Evolutionary conservation across 2,797 vertebrate species (phyloP).

Genomic region (Lycodopsis pacificus): DNA sequence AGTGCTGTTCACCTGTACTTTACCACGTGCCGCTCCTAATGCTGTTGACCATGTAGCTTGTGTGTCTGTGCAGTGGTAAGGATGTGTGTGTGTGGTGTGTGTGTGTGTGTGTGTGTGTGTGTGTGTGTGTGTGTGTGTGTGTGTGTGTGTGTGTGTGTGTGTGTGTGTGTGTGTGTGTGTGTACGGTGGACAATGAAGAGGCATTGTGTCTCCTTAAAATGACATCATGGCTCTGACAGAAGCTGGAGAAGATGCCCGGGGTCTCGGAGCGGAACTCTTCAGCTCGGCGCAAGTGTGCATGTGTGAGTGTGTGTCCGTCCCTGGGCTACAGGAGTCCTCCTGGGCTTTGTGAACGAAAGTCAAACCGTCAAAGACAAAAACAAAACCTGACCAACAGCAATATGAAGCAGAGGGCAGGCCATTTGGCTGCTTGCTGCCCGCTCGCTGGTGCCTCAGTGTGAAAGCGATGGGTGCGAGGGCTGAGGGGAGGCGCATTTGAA

Average conservation of each 20-base stretch:
- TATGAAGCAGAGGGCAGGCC: conserved; percentile 80
- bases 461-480: conserved; percentile 46
- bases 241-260: conserved; percentile 82
- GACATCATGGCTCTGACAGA: conserved; percentile 85
- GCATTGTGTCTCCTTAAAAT: conserved; percentile 80
- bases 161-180: conserved; percentile 17
- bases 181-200: conserved; percentile 59
- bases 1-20: conserved; percentile 44
- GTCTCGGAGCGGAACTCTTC: conserved; percentile 78
- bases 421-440: conserved; percentile 79
- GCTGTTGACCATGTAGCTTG: conserved; percentile 16
- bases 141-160: conserved; percentile 19
- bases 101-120: conserved; percentile 19
- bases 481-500: conserved; percentile 47
- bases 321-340: conserved; percentile 76
- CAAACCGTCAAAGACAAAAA: conserved; percentile 83
- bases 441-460: conserved; percentile 57
- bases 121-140: conserved; percentile 22
- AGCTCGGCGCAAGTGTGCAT: conserved; percentile 68
- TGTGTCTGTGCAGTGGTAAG: conserved; percentile 1
- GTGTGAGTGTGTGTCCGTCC: conserved; percentile 66
- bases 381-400: conserved; percentile 84
- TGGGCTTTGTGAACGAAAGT: conserved; percentile 82
- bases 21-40: not conserved
- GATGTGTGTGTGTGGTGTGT: conserved; percentile 20